Conservation (phyloP, 2,113 vertebrate species). For the Trichomycterus rosablanca region DNA sequence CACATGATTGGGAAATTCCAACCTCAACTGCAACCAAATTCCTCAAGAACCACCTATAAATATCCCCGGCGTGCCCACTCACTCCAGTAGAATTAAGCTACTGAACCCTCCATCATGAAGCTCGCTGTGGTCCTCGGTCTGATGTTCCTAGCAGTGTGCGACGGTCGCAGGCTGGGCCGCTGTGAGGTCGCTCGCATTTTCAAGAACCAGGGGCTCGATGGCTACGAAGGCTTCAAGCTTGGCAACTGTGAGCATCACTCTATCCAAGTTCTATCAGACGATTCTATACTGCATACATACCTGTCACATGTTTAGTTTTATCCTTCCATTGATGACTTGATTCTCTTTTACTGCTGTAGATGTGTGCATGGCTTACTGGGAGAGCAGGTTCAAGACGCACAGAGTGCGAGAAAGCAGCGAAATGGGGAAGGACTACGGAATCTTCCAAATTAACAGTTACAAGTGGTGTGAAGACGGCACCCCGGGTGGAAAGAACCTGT, state of each 20-base stretch:
- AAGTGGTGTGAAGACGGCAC: constrained; percentile 48
- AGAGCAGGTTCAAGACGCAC: constrained; percentile 41
- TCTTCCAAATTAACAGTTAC: constrained; percentile 50
- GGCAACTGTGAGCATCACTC: constrained; percentile 41
- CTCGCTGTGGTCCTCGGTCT: constrained; percentile 16
- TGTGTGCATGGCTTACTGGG: constrained; percentile 45
- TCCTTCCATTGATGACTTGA: background rate
- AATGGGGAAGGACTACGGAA: constrained; percentile 46
- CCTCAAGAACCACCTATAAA: constrained; percentile 14
- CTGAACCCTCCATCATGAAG: constrained; percentile 24
- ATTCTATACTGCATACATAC: too few relatives aligned
- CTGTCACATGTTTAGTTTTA: too few relatives aligned
- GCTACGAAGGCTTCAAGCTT: constrained; percentile 37
- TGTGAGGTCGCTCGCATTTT: constrained; percentile 33
- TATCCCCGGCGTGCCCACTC: background rate
- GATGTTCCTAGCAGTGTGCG: constrained; percentile 18
- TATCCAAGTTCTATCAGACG: background rate
- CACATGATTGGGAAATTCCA: background rate
- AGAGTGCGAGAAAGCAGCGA: constrained; percentile 30
- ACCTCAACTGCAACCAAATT: constrained; percentile 15
- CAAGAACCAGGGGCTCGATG: constrained; percentile 30
- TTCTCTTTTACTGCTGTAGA: constrained; percentile 20
- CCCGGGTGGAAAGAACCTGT: constrained; percentile 33
- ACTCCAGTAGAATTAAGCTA: background rate
- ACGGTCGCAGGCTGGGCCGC: constrained; percentile 13